Percentiles rank a stretch among this genome's conserved stretches.
Evolutionary conservation across 2,888 invertebrate genomes (phyloP).

Genomic region (Coelinius sp.): DNA sequence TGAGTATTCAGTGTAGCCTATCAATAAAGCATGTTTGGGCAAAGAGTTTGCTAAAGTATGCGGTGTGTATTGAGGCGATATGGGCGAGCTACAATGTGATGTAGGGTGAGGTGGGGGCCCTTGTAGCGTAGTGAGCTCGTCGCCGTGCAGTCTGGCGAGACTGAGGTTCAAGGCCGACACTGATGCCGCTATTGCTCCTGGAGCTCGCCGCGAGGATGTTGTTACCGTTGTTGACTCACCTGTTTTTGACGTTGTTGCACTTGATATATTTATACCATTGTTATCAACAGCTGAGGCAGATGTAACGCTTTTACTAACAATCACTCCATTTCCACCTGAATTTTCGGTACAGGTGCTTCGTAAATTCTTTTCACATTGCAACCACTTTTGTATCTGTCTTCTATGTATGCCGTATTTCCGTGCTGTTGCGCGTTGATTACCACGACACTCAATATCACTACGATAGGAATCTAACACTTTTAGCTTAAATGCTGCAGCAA

Average conservation of each 20-base stretch:
- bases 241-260: slow-evolving; percentile 32
- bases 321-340: slow-evolving; percentile 43
- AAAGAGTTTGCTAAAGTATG: slow-evolving; percentile 40
- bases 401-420: slow-evolving; percentile 92
- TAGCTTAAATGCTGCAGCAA: slow-evolving; percentile 90
- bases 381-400: slow-evolving; percentile 92
- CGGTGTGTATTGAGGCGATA: slow-evolving; percentile 72
- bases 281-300: neutral
- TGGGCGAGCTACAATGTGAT: slow-evolving; percentile 63
- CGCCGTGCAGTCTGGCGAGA: slow-evolving; percentile 71
- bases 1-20: slow-evolving; percentile 49
- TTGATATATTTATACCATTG: slow-evolving; percentile 34
- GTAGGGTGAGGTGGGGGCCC: slow-evolving; percentile 55
- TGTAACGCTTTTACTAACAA: neutral
- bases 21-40: slow-evolving; percentile 36
- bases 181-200: slow-evolving; percentile 44
- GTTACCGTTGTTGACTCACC: slow-evolving; percentile 31
- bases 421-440: slow-evolving; percentile 91
- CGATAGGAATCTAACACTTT: slow-evolving; percentile 91
- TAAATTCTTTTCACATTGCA: slow-evolving; percentile 86
- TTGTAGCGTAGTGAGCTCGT: slow-evolving; percentile 60
- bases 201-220: slow-evolving; percentile 28
- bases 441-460: slow-evolving; percentile 88
- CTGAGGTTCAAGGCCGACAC: slow-evolving; percentile 72
- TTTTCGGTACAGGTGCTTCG: slow-evolving; percentile 79